phyloP scores from a whole-genome alignment of 2,113 vertebrate genomes.

The Colistium nudipinnis region DNA sequence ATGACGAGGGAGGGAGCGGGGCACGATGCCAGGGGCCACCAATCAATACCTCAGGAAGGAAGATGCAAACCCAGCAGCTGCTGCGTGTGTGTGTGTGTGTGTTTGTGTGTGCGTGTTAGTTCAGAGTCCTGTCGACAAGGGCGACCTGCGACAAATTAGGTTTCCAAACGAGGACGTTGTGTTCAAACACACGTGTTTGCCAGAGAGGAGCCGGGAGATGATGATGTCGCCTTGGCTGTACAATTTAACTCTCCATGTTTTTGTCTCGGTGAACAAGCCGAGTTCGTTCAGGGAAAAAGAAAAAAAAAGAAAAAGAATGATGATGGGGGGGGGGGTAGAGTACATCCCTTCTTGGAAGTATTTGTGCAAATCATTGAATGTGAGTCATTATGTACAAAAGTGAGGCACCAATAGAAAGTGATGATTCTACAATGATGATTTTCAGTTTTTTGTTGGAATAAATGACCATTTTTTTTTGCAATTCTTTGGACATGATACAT shows the following conservation, averaged over 20 bases:
- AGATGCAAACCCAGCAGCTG: slow-evolving; percentile 69
- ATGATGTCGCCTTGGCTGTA: background rate
- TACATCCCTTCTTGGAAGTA: no score
- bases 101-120: slow-evolving; percentile 33
- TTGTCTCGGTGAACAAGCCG: background rate
- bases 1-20: slow-evolving; percentile 58
- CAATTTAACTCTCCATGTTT: background rate
- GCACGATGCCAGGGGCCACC: slow-evolving; percentile 52
- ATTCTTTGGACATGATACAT: no score
- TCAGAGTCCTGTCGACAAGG: slow-evolving; percentile 40
- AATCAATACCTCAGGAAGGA: slow-evolving; percentile 72
- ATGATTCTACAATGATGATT: no score
- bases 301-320: no score
- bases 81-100: slow-evolving; percentile 23
- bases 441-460: no score
- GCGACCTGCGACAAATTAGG: slow-evolving; percentile 40
- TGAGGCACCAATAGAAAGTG: no score
- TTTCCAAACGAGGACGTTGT: slow-evolving; percentile 42
- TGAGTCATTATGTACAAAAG: no score
- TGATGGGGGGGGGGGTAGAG: background rate
- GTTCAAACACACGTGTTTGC: slow-evolving; percentile 23
- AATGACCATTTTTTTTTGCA: no score
- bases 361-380: no score
- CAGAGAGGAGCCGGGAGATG: background rate
- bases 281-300: no score